phyloP scores from a whole-genome alignment of 2,888 invertebrate species.

The Odontothrips loti region DNA sequence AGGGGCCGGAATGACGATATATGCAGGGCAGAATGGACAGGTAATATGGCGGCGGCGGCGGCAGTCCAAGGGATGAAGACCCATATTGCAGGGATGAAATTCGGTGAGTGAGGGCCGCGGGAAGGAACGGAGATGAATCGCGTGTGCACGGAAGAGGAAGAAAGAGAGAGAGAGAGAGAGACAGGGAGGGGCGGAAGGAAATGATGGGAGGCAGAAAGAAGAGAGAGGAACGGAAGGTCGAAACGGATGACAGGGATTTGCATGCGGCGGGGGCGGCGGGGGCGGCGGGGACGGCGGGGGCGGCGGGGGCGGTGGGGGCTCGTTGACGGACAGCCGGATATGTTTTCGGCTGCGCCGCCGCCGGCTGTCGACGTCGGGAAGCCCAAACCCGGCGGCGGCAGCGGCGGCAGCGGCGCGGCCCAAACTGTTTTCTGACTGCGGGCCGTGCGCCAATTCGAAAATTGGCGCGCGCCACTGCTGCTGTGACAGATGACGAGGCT shows the following conservation, averaged over 20 bases:
- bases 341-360: no score
- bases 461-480: no score
- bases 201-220: not conserved
- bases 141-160: not conserved
- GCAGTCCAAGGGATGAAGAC: not conserved
- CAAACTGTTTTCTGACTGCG: no score
- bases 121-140: not conserved
- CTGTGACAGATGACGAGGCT: no score
- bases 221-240: not conserved
- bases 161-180: slow-evolving; percentile 1
- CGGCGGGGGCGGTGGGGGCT: not conserved
- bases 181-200: not conserved
- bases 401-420: no score
- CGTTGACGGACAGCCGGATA: no score
- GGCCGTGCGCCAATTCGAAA: no score
- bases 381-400: no score
- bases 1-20: not conserved
- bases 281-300: not conserved
- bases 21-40: not conserved
- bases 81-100: not conserved
- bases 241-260: slow-evolving; percentile 2
- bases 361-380: no score
- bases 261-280: not conserved
- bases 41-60: not conserved
- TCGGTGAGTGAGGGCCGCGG: not conserved